A percentile compares a stretch with the other conserved stretches of the same genome.
phyloP scores from a whole-genome alignment of 2,888 invertebrate species.

The Xylocampa areola region DNA sequence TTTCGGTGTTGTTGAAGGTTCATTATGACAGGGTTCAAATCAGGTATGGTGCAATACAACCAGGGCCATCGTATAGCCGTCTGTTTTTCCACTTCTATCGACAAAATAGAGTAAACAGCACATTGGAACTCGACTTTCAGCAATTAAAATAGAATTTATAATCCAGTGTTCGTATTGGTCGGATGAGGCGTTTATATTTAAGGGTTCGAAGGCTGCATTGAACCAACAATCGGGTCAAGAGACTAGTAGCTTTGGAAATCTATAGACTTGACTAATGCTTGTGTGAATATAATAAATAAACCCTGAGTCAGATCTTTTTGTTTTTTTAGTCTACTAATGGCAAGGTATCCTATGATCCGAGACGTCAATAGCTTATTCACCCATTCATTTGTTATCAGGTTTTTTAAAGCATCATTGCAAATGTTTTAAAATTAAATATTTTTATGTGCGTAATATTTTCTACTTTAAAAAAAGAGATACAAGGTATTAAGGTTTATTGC shows the following conservation, averaged over 20 bases:
- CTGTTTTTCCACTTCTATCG: not conserved
- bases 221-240: slow-evolving; percentile 28
- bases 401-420: not conserved
- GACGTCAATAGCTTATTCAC: not conserved
- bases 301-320: slow-evolving; percentile 10
- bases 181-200: not conserved
- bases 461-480: not conserved
- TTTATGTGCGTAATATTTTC: not conserved
- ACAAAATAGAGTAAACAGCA: not conserved
- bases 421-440: slow-evolving; percentile 10
- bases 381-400: not conserved
- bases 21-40: slow-evolving; percentile 10
- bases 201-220: slow-evolving; percentile 16
- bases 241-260: slow-evolving; percentile 10
- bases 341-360: not conserved
- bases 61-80: slow-evolving; percentile 4
- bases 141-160: not conserved
- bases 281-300: no score
- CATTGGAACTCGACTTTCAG: not conserved
- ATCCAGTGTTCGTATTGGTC: not conserved
- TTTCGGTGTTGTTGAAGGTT: not conserved
- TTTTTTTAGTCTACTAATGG: slow-evolving; percentile 6
- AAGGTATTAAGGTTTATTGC: no score
- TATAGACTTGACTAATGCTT: not conserved
- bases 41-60: slow-evolving; percentile 1